Base-by-base conservation (phyloP, 2,113 vertebrate species). In the Festucalex cinctus region DNA sequence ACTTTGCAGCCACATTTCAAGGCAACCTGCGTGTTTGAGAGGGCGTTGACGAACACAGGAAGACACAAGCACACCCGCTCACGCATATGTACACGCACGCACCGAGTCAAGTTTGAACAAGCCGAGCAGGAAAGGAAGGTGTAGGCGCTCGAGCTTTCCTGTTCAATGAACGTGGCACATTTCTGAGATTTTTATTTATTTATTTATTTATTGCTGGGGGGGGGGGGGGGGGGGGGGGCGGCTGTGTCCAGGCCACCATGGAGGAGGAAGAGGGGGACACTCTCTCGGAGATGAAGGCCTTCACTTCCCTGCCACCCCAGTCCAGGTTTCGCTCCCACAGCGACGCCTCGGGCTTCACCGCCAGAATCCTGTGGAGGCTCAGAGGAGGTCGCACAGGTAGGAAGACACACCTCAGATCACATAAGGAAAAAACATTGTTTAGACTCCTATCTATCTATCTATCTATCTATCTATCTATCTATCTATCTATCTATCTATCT, bases 301-400 rank as follows among this genome's bases (percentile, higher is more conserved):
- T 85, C 24, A 12, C 62, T 19, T 53, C 32, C 37, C 63, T 76
- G 19, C 68, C 82, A 78, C 75, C 83, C 57, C 49, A 72, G 2
- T 66, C 67, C 26, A 83, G 89, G 66, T 12, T 68, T 36, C 86
- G 88, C 43, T 91, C 89, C 2, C 75, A 76, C 5, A 90, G 89
- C 57, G 89, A 90, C 74, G 54, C 70, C 24, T 91, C 83, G 0
- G 83, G 88, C 37, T 91, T 91, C 60, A 75, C 78, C 59, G 69
- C 75, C 63, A 82, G 81, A 56, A 75, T 88, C 26, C 28, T 88
- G 65, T 61, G 48, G 69, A 80, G 76, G 68, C 81, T 91, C 39
- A 59, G 80, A 13, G 82, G 82, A 35, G 81, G 84, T 20, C 77
- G 69, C 41, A 86, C 89, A 88, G 89, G 89, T 91, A 83, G 35